Evolutionary conservation across 2,113 vertebrate genomes (phyloP).

Genomic region (Petrocephalus zakoni): DNA sequence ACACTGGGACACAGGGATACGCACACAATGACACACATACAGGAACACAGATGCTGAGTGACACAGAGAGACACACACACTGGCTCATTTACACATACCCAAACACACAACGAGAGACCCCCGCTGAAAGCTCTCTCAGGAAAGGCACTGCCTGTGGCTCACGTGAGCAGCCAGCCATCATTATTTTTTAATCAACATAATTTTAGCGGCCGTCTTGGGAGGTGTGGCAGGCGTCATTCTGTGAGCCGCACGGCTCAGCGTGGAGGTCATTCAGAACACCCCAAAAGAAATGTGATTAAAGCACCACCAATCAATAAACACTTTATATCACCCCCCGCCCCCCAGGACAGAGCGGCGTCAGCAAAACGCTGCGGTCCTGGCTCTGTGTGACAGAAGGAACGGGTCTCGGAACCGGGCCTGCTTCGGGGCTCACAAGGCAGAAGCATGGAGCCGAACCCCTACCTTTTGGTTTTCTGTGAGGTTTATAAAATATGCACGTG

Average conservation of each 20-base stretch:
- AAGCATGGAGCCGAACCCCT: too few species aligned
- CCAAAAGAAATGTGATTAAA: slow-evolving; percentile 1
- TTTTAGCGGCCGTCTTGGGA: not conserved
- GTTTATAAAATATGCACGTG: not conserved
- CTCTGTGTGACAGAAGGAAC: not conserved
- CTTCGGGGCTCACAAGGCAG: not conserved
- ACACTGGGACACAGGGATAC: not conserved
- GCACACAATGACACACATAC: not conserved
- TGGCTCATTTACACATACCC: not conserved
- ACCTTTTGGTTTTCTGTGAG: not conserved
- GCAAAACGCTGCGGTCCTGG: not conserved
- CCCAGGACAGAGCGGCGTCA: not conserved
- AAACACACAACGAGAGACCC: not conserved
- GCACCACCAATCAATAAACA: slow-evolving; percentile 16
- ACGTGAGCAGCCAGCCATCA: not conserved
- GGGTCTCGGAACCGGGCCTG: not conserved
- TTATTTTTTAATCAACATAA: not conserved
- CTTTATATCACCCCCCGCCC: slow-evolving; percentile 11
- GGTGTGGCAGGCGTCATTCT: not conserved
- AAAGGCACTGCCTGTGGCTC: not conserved
- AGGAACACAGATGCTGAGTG: not conserved
- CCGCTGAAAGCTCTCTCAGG: not conserved
- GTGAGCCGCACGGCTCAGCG: not conserved
- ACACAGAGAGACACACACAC: not conserved
- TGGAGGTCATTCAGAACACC: slow-evolving; percentile 17